phyloP scores from a whole-genome alignment of 2,888 invertebrate genomes.

The Lasius fuliginosus region DNA sequence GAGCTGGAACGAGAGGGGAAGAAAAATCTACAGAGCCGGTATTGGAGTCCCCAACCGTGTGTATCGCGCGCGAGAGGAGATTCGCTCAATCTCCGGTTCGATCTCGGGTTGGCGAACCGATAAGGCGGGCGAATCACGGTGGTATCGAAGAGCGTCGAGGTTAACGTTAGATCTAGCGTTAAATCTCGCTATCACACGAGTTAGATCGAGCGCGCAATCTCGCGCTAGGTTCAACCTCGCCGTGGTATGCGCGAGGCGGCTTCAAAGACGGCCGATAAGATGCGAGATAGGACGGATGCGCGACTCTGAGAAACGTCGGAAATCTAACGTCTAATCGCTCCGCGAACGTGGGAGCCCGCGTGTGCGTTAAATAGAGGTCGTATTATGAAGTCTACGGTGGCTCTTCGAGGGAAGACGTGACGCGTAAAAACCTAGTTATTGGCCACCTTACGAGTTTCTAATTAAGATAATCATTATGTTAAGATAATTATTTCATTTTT shows the following conservation, averaged over 20 bases:
- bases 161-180: constrained; percentile 11
- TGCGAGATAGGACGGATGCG: constrained; percentile 60
- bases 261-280: constrained; percentile 61
- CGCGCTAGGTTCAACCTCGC: constrained; percentile 11
- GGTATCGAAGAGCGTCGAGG: neutral
- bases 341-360: constrained; percentile 62
- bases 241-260: constrained; percentile 19
- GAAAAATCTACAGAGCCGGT: constrained; percentile 8
- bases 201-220: constrained; percentile 47
- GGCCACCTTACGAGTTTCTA: neutral
- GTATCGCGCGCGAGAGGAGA: neutral
- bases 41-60: neutral
- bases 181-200: constrained; percentile 18
- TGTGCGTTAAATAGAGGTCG: constrained; percentile 31
- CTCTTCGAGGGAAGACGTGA: neutral
- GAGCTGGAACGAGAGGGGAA: constrained; percentile 46
- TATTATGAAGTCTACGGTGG: constrained; percentile 17
- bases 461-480: neutral
- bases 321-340: constrained; percentile 63
- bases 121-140: constrained; percentile 15
- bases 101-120: neutral
- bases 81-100: constrained; percentile 33
- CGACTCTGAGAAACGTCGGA: constrained; percentile 68
- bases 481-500: neutral
- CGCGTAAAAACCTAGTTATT: neutral